phyloP scores from a whole-genome alignment of 2,797 vertebrate genomes.

The Choloepus didactylus region DNA sequence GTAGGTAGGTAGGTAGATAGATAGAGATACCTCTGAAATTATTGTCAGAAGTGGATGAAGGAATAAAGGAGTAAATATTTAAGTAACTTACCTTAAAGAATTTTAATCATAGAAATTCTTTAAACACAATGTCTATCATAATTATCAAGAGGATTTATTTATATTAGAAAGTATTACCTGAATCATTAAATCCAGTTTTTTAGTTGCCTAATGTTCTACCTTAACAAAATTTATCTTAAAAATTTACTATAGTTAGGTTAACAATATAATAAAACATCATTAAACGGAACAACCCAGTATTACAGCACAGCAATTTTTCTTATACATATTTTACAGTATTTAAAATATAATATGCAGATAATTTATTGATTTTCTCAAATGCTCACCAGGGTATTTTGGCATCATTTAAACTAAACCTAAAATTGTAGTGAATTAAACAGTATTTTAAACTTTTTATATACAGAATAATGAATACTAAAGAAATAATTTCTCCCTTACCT shows the following conservation, averaged over 20 bases:
- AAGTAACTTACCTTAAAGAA: background rate
- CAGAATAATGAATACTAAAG: background rate
- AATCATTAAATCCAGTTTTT: background rate
- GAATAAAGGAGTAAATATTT: background rate
- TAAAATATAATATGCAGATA: background rate
- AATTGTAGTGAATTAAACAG: background rate
- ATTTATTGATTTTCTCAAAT: background rate
- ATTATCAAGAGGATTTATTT: slow-evolving; percentile 25
- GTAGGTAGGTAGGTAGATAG: background rate
- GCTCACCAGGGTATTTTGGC: background rate
- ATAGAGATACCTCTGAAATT: background rate
- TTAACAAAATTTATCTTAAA: background rate
- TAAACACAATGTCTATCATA: background rate
- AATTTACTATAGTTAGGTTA: background rate
- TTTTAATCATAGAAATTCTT: background rate
- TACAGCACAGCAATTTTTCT: background rate
- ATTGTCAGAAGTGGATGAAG: background rate
- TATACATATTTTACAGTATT: background rate
- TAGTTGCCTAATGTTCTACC: background rate
- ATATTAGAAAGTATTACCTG: background rate
- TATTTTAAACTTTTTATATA: background rate
- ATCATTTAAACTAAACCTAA: background rate
- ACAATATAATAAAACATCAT: background rate
- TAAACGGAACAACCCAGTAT: background rate
- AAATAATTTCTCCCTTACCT: background rate